Evolutionary conservation across 2,888 invertebrate genomes (phyloP).

Genomic region (Carcina quercana): DNA sequence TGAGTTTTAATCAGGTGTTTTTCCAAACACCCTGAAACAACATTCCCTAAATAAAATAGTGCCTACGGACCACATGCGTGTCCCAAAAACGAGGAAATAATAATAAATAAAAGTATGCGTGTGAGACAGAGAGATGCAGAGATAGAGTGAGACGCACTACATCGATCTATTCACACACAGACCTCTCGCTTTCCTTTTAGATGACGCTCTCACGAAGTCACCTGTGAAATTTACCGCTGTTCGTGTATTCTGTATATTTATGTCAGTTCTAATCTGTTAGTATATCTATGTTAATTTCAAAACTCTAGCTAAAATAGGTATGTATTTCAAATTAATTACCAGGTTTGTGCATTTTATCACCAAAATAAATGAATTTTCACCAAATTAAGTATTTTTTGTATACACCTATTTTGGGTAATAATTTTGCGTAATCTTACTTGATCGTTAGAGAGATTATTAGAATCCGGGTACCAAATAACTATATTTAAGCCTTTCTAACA

Average conservation of each 20-base stretch:
- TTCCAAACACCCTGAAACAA: slow-evolving; percentile 1
- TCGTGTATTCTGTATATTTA: slow-evolving; percentile 32
- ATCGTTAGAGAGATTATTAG: too few species aligned
- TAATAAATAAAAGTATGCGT: slow-evolving; percentile 44
- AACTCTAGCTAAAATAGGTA: slow-evolving; percentile 20
- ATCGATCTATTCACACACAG: slow-evolving; percentile 70
- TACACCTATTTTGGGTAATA: too few species aligned
- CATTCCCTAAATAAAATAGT: slow-evolving; percentile 1
- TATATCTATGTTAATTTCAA: slow-evolving; percentile 44
- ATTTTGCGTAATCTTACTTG: too few species aligned
- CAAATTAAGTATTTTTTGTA: too few species aligned
- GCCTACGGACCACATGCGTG: slow-evolving; percentile 1
- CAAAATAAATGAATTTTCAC: too few species aligned
- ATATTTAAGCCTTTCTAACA: too few species aligned
- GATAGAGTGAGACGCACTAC: slow-evolving; percentile 62
- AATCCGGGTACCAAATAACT: too few species aligned
- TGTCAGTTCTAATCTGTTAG: slow-evolving; percentile 34
- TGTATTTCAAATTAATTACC: too few species aligned
- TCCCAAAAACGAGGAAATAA: slow-evolving; percentile 9
- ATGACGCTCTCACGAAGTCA: slow-evolving; percentile 69
- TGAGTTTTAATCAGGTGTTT: too few species aligned
- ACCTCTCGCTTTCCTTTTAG: slow-evolving; percentile 60
- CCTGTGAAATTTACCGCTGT: slow-evolving; percentile 63
- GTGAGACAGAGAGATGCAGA: slow-evolving; percentile 66
- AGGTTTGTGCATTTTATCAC: too few species aligned